A percentile compares a stretch with the other conserved stretches of the same genome.
phyloP scores from a whole-genome alignment of 2,888 invertebrate genomes.

The Cosmopolites sordidus region DNA sequence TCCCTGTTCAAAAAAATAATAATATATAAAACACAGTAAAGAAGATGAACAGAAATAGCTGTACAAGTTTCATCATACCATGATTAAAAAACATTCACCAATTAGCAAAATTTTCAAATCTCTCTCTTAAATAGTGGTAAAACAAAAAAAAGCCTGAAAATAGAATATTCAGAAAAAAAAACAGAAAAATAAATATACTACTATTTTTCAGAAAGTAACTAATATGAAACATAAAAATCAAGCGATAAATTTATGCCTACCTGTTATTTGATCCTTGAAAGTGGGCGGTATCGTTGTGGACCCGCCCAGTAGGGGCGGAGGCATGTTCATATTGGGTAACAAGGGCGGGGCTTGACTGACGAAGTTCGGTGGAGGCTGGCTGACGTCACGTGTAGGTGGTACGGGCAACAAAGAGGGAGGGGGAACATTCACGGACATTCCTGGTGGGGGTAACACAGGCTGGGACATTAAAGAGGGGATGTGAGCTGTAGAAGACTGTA shows the following conservation, averaged over 20 bases:
- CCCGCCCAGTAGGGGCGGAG: constrained; percentile 42
- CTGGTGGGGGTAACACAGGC: constrained; percentile 46
- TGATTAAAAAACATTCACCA: too few relatives aligned
- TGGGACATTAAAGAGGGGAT: constrained; percentile 48
- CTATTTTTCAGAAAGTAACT: too few relatives aligned
- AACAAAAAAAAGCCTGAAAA: too few relatives aligned
- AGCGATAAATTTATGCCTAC: constrained; percentile 32
- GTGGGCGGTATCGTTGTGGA: neutral
- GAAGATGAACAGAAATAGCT: neutral
- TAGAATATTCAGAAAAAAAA: too few relatives aligned
- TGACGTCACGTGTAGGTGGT: constrained; percentile 25
- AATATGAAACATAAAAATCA: too few relatives aligned
- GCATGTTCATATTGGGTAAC: constrained; percentile 47
- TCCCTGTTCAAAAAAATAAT: neutral
- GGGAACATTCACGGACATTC: constrained; percentile 35
- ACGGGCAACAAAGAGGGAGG: constrained; percentile 26
- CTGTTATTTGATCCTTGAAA: constrained; percentile 43
- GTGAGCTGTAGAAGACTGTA: constrained; percentile 1
- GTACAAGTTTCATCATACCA: too few relatives aligned
- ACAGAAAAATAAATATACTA: too few relatives aligned
- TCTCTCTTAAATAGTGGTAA: too few relatives aligned
- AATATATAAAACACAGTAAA: neutral
- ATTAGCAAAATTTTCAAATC: too few relatives aligned
- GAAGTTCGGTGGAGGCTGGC: constrained; percentile 40
- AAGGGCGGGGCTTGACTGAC: constrained; percentile 39